phyloP scores from a whole-genome alignment of 2,113 vertebrate species.

The Neogobius melanostomus region DNA sequence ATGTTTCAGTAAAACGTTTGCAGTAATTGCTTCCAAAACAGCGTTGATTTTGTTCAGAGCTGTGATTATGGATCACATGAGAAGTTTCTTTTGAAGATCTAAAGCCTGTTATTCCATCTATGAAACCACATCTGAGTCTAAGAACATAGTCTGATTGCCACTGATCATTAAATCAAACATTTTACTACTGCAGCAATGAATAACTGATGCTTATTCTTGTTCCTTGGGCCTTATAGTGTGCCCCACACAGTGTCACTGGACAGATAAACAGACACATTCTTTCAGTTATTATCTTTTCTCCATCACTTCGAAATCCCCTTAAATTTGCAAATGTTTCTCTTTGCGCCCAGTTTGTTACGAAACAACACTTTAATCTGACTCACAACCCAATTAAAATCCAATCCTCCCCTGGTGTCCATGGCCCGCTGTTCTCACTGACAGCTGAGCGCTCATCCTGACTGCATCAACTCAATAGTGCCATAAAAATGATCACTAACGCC shows the following conservation, averaged over 20 bases:
- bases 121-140: constrained; percentile 12
- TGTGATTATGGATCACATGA: constrained; percentile 9
- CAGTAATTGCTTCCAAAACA: constrained; percentile 6
- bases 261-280: not conserved
- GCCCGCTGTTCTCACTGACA: constrained; percentile 60
- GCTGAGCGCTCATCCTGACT: constrained; percentile 30
- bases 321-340: constrained; percentile 3
- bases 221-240: too few relatives aligned
- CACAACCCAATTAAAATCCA: constrained; percentile 64
- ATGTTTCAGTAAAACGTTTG: constrained; percentile 2
- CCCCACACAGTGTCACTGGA: too few relatives aligned
- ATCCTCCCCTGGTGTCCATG: constrained; percentile 57
- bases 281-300: not conserved
- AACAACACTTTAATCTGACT: constrained; percentile 42
- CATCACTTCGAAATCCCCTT: not conserved
- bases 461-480: constrained; percentile 46
- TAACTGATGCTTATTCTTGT: too few relatives aligned
- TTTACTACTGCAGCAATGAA: too few relatives aligned
- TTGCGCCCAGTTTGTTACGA: constrained; percentile 24
- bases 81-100: not conserved
- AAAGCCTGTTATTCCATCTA: not conserved
- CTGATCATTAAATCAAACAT: too few relatives aligned
- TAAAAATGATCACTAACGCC: constrained; percentile 46
- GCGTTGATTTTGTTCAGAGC: constrained; percentile 2
- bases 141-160: not conserved